Evolutionary conservation across 2,113 vertebrate species (phyloP).

Genomic region (Amphiprion ocellaris): DNA sequence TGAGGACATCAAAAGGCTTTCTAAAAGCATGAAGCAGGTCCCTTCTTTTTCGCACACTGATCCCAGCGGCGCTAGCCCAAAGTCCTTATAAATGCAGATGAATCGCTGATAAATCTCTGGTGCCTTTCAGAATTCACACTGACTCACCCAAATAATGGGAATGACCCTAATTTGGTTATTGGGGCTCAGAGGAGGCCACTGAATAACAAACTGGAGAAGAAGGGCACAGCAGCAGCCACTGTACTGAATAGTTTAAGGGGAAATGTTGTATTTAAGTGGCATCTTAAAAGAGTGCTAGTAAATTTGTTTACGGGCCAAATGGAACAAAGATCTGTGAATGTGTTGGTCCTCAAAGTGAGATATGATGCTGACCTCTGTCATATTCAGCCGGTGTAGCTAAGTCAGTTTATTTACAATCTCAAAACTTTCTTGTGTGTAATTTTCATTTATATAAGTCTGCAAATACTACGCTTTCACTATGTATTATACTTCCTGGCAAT

Average conservation of each 20-base stretch:
- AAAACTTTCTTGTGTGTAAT: not conserved
- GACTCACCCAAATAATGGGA: constrained; percentile 12
- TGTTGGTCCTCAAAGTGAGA: not conserved
- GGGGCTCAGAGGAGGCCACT: not conserved
- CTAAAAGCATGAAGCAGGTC: constrained; percentile 22
- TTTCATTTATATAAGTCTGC: too few species aligned
- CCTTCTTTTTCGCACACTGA: constrained; percentile 32
- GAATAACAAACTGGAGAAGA: not conserved
- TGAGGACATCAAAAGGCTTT: constrained; percentile 30
- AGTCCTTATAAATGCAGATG: constrained; percentile 31
- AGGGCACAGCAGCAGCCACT: not conserved
- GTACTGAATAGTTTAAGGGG: not conserved
- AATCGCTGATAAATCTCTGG: constrained; percentile 33
- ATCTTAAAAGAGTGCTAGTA: too few species aligned
- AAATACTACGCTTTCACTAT: not conserved
- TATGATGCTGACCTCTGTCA: not conserved
- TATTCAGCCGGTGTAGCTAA: constrained; percentile 8
- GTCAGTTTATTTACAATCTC: not conserved
- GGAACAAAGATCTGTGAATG: constrained; percentile 7
- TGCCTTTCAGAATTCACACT: constrained; percentile 16
- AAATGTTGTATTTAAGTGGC: constrained; percentile 1
- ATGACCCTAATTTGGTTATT: not conserved
- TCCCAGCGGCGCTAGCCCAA: not conserved
- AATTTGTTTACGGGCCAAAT: not conserved
- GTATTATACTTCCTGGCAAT: too few species aligned